Percentiles rank a stretch among this genome's conserved stretches.
phyloP scores from a whole-genome alignment of 1,140 invertebrate genomes.

The Aphis craccivora region DNA sequence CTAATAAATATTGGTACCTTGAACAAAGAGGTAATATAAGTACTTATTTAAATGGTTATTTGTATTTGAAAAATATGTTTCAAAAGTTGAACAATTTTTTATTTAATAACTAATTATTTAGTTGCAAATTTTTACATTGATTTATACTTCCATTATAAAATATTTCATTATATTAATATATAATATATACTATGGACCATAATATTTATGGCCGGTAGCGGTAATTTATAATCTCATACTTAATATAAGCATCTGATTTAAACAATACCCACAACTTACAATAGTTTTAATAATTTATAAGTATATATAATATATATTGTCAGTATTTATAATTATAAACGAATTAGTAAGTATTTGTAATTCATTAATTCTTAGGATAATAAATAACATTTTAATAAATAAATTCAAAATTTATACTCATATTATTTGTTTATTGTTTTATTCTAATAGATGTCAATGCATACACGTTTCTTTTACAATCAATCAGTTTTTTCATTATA shows the following conservation, averaged over 20 bases:
- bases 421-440: conserved; percentile 64
- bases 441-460: conserved; percentile 66
- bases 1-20: conserved; percentile 82
- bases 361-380: no score
- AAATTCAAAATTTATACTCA: not conserved
- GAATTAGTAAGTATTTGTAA: not conserved
- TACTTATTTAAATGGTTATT: conserved; percentile 77
- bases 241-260: not conserved
- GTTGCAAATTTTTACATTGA: no score
- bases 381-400: no score
- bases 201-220: not conserved
- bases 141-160: no score
- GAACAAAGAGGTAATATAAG: conserved; percentile 69
- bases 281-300: not conserved
- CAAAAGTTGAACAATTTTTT: not conserved
- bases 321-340: not conserved
- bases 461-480: conserved; percentile 88
- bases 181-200: not conserved
- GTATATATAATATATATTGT: not conserved
- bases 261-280: not conserved
- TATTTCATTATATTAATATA: not conserved
- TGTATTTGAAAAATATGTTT: not conserved
- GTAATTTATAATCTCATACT: not conserved
- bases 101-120: no score
- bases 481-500: conserved; percentile 98